phyloP scores from a whole-genome alignment of 2,797 vertebrate genomes.

The Mormyrops boulengeri region DNA sequence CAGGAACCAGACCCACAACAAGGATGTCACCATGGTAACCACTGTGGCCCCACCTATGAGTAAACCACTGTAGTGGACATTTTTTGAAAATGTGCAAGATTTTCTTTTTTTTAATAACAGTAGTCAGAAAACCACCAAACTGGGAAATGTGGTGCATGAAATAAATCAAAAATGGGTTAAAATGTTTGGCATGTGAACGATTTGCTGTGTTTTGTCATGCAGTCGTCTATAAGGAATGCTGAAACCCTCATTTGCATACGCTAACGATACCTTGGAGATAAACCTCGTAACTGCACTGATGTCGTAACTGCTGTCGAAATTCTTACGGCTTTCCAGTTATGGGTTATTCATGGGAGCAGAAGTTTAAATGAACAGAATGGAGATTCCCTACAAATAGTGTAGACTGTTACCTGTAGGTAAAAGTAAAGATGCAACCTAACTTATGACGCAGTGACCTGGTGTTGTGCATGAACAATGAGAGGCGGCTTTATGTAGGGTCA shows the following conservation, averaged over 20 bases:
- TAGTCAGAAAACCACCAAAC: neutral
- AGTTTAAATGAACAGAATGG: neutral
- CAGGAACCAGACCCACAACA: neutral
- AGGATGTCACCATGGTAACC: neutral
- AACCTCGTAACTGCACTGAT: neutral
- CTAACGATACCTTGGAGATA: neutral
- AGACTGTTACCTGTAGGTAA: neutral
- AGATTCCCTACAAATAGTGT: neutral
- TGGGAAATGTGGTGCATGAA: neutral
- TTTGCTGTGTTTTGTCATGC: neutral
- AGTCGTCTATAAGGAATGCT: neutral
- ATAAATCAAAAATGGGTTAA: neutral
- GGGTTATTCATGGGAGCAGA: neutral
- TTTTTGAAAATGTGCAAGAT: neutral
- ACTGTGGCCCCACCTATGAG: neutral
- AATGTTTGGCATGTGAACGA: neutral
- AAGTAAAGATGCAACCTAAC: neutral
- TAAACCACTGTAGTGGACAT: neutral
- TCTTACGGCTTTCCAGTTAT: neutral
- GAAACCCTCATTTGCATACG: neutral
- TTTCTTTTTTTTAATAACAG: neutral
- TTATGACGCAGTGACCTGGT: neutral
- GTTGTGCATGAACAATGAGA: neutral
- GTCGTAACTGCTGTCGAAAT: neutral
- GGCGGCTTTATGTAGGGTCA: neutral